A percentile compares a stretch with the other conserved stretches of the same genome.
Evolutionary conservation across 2,888 invertebrate species (phyloP).

Genomic region (Acleris literana): DNA sequence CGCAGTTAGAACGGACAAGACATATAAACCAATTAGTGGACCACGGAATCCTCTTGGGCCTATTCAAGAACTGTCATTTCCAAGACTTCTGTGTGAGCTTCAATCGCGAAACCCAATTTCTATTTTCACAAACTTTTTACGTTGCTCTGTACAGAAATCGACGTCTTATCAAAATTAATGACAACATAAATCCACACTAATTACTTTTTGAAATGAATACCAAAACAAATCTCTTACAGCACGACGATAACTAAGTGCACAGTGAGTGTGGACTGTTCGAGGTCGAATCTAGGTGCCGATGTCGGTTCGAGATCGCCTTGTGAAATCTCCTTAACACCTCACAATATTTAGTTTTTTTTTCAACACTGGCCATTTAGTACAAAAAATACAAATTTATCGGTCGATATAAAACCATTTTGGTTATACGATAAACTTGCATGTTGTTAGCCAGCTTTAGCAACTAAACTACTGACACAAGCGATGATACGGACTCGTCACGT

Average conservation of each 20-base stretch:
- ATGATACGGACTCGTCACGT: conserved; percentile 1
- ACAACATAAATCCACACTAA: conserved; percentile 81
- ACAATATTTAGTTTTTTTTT: conserved; percentile 1
- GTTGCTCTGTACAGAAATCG: conserved; percentile 75
- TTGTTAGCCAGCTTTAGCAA: background rate
- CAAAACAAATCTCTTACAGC: conserved; percentile 79
- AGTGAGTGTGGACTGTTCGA: conserved; percentile 70
- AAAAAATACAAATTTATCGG: background rate
- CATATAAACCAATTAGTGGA: conserved; percentile 53
- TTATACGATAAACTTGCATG: background rate
- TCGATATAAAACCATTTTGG: background rate
- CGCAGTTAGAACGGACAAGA: conserved; percentile 57
- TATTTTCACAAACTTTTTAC: conserved; percentile 52
- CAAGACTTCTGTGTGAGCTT: conserved; percentile 68
- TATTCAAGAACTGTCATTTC: conserved; percentile 50
- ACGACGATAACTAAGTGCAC: conserved; percentile 83
- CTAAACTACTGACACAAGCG: background rate
- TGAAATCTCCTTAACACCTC: conserved; percentile 26
- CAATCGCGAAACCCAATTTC: conserved; percentile 58
- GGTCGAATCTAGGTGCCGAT: conserved; percentile 66
- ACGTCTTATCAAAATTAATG: conserved; percentile 65
- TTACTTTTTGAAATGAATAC: conserved; percentile 79
- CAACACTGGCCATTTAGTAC: conserved; percentile 11
- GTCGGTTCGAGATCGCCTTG: conserved; percentile 55
- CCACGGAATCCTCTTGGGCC: conserved; percentile 73